Base-by-base conservation (phyloP, 2,888 invertebrate genomes). In the Ophion costatus region DNA sequence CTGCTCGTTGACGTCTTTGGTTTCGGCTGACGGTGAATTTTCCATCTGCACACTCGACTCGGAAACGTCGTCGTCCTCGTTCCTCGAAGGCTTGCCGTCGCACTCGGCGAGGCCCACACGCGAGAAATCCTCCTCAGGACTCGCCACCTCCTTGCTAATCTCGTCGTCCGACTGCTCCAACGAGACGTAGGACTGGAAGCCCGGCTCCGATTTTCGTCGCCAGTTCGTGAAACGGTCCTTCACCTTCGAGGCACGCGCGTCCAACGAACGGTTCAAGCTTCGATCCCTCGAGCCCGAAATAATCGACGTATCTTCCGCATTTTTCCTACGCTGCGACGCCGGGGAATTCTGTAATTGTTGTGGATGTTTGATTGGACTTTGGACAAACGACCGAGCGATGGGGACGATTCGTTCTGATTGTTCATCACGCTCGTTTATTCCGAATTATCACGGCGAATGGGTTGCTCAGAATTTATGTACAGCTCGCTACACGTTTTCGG, bases 131-230 rank as follows among this genome's bases (percentile, higher is more conserved):
- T 85, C 78, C n/a, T 73, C 83, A 56, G 64, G 67, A 7, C 51
- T 57, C n/a, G 42, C 17, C 14, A 83, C 85, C 3, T 88, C 89
- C 73, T 92, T 91, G 22, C 42, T 51, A 20, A 51, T 51, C 51
- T 77, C 93, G 17, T 93, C 92, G 67, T 93, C 93, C 2, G 92
- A 92, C 2, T 90, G 92, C 69, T 92, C 91, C 24, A 93, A 87
- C 51, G 90, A 91, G 17, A 93, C 90, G 83, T 94, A 93, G 11
- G 93, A 93, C 71, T 92, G 93, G 83, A 95, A 92, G n/a, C 96
- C 96, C 0, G 96, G 97, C 92, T 96, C 97, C 17, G 96, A 96
- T 92, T 96, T 96, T 87, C 96, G 93, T 89, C 96, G 94, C 96
- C 96, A 96, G 80, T 95, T 96, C 10, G 96, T 95, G 89, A 96